phyloP scores from a whole-genome alignment of 2,888 invertebrate species.

The Aphidius colemani region DNA sequence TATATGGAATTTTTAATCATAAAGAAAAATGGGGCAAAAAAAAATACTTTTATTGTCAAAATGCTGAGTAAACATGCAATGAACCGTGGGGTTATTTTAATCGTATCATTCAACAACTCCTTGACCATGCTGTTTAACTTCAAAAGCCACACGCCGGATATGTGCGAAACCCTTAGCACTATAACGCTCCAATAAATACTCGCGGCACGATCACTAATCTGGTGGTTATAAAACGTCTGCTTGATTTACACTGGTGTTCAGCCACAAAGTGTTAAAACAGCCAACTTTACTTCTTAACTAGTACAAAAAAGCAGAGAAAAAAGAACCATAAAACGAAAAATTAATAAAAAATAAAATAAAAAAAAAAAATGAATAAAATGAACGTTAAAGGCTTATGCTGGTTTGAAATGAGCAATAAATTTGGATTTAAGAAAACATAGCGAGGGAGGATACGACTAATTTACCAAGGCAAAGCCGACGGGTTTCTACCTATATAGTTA shows the following conservation, averaged over 20 bases:
- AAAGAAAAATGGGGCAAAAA: background rate
- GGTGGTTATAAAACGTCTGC: slow-evolving; percentile 3
- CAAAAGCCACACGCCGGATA: slow-evolving; percentile 38
- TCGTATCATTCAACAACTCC: slow-evolving; percentile 21
- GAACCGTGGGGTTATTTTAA: slow-evolving; percentile 21
- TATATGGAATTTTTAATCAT: no score
- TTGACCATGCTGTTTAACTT: slow-evolving; percentile 27
- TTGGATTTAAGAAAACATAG: slow-evolving; percentile 39
- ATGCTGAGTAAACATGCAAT: slow-evolving; percentile 1
- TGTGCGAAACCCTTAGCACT: slow-evolving; percentile 39
- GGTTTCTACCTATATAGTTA: slow-evolving; percentile 18
- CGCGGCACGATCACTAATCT: no score
- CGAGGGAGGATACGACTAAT: slow-evolving; percentile 30
- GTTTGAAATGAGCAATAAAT: slow-evolving; percentile 40
- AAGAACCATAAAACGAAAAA: slow-evolving; percentile 3
- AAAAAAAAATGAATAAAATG: background rate
- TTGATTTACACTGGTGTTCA: slow-evolving; percentile 1
- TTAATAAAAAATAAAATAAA: slow-evolving; percentile 8
- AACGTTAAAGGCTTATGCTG: background rate
- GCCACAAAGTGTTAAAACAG: background rate
- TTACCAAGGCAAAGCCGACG: slow-evolving; percentile 21
- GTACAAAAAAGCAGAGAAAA: slow-evolving; percentile 1
- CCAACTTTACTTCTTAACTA: background rate
- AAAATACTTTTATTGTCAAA: slow-evolving; percentile 4
- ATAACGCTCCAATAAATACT: no score